These are phyloP conservation scores for Cossypha polioptera DNA, from an alignment of 2,797 vertebrate species.

Conservation along the genomic window DNA sequence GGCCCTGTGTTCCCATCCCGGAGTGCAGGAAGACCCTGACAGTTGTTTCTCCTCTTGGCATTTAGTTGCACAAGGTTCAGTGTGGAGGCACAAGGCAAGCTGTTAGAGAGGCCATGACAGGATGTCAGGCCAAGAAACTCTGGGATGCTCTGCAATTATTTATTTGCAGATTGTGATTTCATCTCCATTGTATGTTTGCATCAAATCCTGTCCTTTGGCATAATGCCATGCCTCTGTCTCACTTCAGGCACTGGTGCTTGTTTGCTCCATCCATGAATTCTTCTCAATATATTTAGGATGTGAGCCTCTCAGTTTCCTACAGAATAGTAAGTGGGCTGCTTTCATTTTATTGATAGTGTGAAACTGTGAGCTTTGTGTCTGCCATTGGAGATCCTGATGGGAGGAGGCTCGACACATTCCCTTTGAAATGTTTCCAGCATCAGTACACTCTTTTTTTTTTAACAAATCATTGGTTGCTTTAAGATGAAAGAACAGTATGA, in stretches of 20 bases:
- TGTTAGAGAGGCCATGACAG: neutral
- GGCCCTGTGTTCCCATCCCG: neutral
- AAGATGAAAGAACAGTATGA: constrained; percentile 52
- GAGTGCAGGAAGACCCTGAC: neutral
- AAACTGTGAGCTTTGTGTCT: neutral
- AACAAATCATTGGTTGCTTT: constrained; percentile 33
- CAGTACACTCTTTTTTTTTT: neutral
- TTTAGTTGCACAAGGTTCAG: neutral
- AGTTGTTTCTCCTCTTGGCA: neutral
- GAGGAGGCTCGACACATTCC: constrained; percentile 3
- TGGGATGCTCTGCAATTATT: neutral
- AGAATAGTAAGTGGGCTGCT: neutral
- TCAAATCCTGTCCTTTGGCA: neutral
- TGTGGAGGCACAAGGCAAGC: neutral
- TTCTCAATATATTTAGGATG: neutral
- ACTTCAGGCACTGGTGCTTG: neutral
- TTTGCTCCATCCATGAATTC: neutral
- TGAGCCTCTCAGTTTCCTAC: neutral
- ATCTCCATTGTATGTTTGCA: neutral
- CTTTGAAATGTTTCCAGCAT: constrained; percentile 62
- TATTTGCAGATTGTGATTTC: neutral
- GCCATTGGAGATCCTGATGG: neutral
- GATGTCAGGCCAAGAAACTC: neutral
- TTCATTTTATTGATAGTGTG: neutral
- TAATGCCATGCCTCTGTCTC: neutral